phyloP scores from a whole-genome alignment of 2,888 invertebrate genomes.

The Esperia sulphurella region DNA sequence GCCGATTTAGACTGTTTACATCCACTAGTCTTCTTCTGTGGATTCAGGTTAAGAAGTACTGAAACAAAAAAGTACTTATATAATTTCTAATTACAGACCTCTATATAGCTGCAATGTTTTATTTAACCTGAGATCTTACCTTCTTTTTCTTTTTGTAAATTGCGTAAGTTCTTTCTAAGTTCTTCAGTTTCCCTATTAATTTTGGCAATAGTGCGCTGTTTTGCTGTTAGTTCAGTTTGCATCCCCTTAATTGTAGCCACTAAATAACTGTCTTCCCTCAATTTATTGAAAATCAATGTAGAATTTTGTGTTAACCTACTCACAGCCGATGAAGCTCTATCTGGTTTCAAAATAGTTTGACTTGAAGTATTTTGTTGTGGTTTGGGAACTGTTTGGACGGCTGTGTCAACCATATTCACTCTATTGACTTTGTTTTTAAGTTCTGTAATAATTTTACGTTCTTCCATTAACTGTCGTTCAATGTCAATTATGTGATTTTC shows the following conservation, averaged over 20 bases:
- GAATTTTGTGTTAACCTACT: constrained; percentile 78
- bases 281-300: constrained; percentile 63
- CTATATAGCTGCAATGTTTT: not conserved
- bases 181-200: constrained; percentile 88
- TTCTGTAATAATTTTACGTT: constrained; percentile 66
- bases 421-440: constrained; percentile 76
- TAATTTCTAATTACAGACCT: not conserved
- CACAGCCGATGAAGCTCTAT: constrained; percentile 66
- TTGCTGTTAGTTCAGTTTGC: constrained; percentile 85
- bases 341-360: constrained; percentile 59
- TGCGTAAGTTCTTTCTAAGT: constrained; percentile 85
- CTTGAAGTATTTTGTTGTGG: constrained; percentile 40
- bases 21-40: constrained; percentile 48
- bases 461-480: constrained; percentile 81
- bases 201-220: constrained; percentile 85
- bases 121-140: constrained; percentile 38
- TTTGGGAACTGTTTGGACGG: constrained; percentile 71
- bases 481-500: constrained; percentile 86
- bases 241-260: constrained; percentile 89
- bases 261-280: constrained; percentile 87
- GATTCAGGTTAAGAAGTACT: constrained; percentile 62
- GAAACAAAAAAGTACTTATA: constrained; percentile 21
- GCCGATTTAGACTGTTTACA: constrained; percentile 56
- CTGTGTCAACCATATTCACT: constrained; percentile 44
- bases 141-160: constrained; percentile 88